Evolutionary conservation across 2,113 vertebrate species (phyloP), one percentile per base, ranked within the genome.

Genomic region (Bothrops jararaca): DNA sequence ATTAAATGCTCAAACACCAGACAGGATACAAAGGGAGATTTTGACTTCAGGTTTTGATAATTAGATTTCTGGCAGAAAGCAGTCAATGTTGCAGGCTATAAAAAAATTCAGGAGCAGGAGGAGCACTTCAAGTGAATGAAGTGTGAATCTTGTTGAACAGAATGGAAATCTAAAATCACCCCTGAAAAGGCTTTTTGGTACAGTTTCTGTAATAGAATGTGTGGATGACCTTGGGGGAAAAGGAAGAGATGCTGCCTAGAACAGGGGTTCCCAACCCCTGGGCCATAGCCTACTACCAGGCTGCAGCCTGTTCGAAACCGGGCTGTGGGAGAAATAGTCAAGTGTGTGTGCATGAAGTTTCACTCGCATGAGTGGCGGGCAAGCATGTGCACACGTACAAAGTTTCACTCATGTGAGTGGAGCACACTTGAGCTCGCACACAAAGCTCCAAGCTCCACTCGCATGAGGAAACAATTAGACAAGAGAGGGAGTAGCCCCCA

Each of bases 111-210:
- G 52, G 48, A 50, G 22, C n/a, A 80, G n/a, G 18, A 80, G n/a
- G n/a, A 80, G 53, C 42, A 88, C 10, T 54, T 53, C 13, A 54
- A 39, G 10, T 64, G 29, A 34, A n/a, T 50, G 8, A 50, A 50
- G 8, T 50, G 18, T 57, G n/a, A 86, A 74, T 45, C 57, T 93
- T 90, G 56, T 53, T 87, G 34, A 93, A 54, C 57, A 87, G 69
- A 92, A 90, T 12, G 26, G 94, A 60, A 50, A 86, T 60, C 58
- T 57, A 45, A 26, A n/a, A 56, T 24, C 22, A 29, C 11, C 23
- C 69, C 23, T 90, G 45, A 85, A 26, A 42, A 56, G 53, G 3
- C 26, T 85, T n/a, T 23, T 24, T 24, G 52, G 74, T 91, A 85
- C 42, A 64, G 11, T 64, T 64, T n/a, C 60, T 64, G 11, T 64